Percentiles rank a stretch among this genome's conserved stretches.
phyloP scores from a whole-genome alignment of 2,797 vertebrate genomes.

The Arvicola amphibius region DNA sequence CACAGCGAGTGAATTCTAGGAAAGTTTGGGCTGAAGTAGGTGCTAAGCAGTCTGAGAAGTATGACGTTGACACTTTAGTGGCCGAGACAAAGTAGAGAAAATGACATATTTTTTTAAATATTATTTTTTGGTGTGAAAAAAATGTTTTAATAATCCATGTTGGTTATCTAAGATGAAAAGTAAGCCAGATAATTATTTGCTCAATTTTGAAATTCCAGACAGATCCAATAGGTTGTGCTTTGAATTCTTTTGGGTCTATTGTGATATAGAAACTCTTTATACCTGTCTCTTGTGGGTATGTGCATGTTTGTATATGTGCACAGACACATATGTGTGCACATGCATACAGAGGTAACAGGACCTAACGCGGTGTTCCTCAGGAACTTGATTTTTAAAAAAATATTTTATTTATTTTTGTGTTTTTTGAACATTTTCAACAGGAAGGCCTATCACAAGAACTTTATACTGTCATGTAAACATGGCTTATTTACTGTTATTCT shows the following conservation, averaged over 20 bases:
- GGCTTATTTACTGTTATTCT: not conserved
- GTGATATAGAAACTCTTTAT: not conserved
- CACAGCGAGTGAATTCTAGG: not conserved
- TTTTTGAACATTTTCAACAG: not conserved
- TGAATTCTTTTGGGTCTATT: not conserved
- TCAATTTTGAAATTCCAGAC: conserved; percentile 45
- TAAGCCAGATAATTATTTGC: conserved; percentile 40
- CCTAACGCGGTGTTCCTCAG: not conserved
- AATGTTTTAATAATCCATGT: not conserved
- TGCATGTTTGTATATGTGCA: not conserved
- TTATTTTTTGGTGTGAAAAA: not conserved
- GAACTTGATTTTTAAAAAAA: not conserved
- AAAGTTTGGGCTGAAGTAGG: not conserved
- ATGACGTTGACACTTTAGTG: not conserved
- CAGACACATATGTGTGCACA: not conserved
- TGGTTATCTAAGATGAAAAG: conserved; percentile 36
- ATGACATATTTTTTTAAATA: not conserved
- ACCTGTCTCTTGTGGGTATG: not conserved
- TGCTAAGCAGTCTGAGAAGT: not conserved
- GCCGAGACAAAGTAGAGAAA: not conserved
- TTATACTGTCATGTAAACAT: not conserved
- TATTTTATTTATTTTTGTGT: not conserved
- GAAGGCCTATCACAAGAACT: not conserved
- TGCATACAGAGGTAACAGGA: not conserved
- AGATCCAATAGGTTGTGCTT: not conserved